Percentiles rank a stretch among this genome's conserved stretches.
phyloP scores from a whole-genome alignment of 2,113 vertebrate genomes.

The Stictonetta naevosa region DNA sequence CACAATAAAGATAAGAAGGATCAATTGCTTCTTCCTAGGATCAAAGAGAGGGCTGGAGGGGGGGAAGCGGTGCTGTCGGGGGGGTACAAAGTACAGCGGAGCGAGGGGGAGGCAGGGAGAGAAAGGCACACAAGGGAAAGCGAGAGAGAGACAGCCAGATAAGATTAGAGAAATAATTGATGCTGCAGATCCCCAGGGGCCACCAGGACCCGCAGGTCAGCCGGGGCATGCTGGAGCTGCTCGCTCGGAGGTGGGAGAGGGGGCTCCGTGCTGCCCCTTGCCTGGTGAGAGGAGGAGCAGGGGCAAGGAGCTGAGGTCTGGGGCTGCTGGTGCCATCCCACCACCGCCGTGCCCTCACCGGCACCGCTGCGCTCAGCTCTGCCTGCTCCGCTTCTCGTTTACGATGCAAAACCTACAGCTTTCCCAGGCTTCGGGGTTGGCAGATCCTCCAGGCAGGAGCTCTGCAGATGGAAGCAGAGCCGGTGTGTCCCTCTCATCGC shows the following conservation, averaged over 20 bases:
- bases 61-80: not conserved
- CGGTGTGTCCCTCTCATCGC: too few relatives aligned
- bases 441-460: too few relatives aligned
- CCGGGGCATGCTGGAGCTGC: accelerated
- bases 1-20: constrained; percentile 68
- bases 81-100: not conserved
- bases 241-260: too few relatives aligned
- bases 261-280: not conserved
- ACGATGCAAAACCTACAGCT: too few relatives aligned
- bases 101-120: not conserved
- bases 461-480: too few relatives aligned
- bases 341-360: too few relatives aligned
- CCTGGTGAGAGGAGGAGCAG: not conserved
- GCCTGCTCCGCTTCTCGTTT: too few relatives aligned
- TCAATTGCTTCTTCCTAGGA: constrained; percentile 61
- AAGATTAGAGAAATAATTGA: not conserved
- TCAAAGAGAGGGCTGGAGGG: constrained; percentile 52
- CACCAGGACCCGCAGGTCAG: accelerated
- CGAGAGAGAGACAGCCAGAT: not conserved
- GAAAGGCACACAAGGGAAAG: not conserved
- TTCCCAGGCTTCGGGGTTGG: too few relatives aligned
- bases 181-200: not conserved
- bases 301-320: not conserved
- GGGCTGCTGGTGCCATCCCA: too few relatives aligned
- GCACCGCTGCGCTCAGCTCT: too few relatives aligned